Base-by-base conservation (phyloP, 2,888 invertebrate genomes). In the Zhengitettix transpicula region DNA sequence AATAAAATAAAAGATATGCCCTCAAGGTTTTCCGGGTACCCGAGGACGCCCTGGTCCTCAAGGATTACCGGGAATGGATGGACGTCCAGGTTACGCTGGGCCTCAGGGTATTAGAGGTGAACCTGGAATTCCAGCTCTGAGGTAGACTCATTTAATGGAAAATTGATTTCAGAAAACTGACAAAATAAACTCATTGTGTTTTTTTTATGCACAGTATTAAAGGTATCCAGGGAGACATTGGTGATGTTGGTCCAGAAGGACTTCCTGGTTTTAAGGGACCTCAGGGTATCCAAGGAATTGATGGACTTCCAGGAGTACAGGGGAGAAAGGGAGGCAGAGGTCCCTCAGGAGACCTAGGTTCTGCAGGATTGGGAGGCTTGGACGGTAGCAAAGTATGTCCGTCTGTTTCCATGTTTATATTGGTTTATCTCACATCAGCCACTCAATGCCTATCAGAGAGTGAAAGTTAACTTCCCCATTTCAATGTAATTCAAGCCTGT, bases 51-150 rank as follows among this genome's bases (percentile, higher is more conserved):
- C 71, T n/a, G 86, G 86, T 59, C 69, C 70, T 10, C 71, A 72
- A 17, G 84, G 89, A 28, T 61, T 68, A 10, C 71, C 73, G 16
- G 90, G 92, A 14, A 69, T 77, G 55, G 77, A 79, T 65, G 89
- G 91, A 16, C 67, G 71, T 1, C 78, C 78, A 40, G 90, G 90
- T 42, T 65, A 65, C 1, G 70, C 67, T 14, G 85, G 85, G 42
- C 66, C 63, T 1, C 77, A 77, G 68, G 87, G 88, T n/a, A 11
- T 40, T 7, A 14, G 40, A 11, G 55, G 55, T 1, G n/a, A 40
- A 28, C 40, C 55, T 9, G 55, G 55, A 12, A n/a, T 28, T 63
- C 70, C 78, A 7, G 77, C 80, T n/a, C 2, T 65, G 15, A 81
- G 84, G 62, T 63, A 54, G 41, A 47, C 15, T 51, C 51, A 15